phyloP scores from a whole-genome alignment of 2,888 invertebrate genomes.

The Steinernema scapterisci region DNA sequence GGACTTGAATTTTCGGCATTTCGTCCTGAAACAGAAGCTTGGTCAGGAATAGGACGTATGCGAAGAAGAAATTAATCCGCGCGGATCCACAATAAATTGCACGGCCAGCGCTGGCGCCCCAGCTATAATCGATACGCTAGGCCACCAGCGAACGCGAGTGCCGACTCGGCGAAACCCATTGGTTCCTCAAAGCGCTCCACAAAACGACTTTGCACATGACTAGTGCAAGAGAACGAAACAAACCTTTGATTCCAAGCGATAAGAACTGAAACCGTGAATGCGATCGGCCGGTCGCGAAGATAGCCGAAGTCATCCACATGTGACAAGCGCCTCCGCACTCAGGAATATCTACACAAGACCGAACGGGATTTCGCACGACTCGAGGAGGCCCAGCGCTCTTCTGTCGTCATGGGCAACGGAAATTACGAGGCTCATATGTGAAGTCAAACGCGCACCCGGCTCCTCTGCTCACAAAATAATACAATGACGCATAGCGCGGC shows the following conservation, averaged over 20 bases:
- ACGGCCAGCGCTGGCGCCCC: neutral
- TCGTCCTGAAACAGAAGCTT: neutral
- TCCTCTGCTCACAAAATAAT: no score
- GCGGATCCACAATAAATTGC: neutral
- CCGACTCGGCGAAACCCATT: neutral
- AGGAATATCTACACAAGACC: neutral
- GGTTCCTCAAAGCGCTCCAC: neutral
- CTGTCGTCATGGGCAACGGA: no score
- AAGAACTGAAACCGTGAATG: neutral
- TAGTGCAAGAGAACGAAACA: neutral
- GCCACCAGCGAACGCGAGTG: neutral
- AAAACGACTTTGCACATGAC: neutral
- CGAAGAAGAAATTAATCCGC: neutral
- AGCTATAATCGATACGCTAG: neutral
- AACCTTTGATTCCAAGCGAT: neutral
- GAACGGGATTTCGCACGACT: neutral
- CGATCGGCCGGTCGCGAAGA: neutral
- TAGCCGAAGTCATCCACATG: neutral
- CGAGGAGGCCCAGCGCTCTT: no score
- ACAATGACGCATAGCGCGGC: no score
- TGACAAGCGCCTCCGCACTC: neutral
- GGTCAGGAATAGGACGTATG: neutral
- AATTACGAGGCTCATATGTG: no score
- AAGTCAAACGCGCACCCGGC: no score
- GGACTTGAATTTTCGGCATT: conserved; percentile 42